These are phyloP conservation scores for Cyanoliseus patagonus DNA, from an alignment of 2,113 vertebrate species.

Conservation along the genomic window DNA sequence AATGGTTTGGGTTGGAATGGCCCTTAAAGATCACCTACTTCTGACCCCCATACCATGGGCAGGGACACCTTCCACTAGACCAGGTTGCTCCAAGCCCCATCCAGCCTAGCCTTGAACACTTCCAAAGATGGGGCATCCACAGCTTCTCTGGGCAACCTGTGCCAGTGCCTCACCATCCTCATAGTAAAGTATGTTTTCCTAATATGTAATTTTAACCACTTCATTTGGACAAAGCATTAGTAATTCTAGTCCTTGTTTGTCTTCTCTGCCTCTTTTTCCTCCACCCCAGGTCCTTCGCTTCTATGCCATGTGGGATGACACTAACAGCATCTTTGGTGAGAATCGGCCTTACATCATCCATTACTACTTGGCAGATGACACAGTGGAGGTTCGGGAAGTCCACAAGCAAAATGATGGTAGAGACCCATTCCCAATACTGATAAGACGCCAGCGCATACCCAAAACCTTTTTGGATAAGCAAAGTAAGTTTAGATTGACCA, in stretches of 20 bases:
- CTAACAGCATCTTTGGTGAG: conserved; percentile 74
- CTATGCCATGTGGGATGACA: conserved; percentile 86
- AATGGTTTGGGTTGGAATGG: neutral
- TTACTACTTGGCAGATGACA: conserved; percentile 89
- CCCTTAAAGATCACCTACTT: neutral
- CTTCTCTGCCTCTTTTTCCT: neutral
- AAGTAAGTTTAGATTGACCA: conserved; percentile 48
- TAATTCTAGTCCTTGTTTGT: neutral
- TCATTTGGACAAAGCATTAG: neutral
- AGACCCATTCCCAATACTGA: conserved; percentile 84
- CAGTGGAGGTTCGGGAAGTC: conserved; percentile 89
- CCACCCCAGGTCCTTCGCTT: conserved; percentile 88
- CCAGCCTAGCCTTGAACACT: neutral
- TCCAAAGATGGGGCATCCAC: neutral
- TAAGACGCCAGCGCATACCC: conserved; percentile 84
- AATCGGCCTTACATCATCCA: conserved; percentile 80
- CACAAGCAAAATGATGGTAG: conserved; percentile 84
- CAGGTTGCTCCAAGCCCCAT: neutral
- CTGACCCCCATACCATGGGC: neutral
- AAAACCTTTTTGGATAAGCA: conserved; percentile 74
- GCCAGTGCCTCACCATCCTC: neutral
- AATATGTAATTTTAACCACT: neutral
- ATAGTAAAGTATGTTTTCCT: neutral
- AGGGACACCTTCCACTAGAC: neutral
- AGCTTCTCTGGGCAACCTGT: neutral